Conservation (phyloP, 2,113 vertebrate genomes). For the Rhinopomastus cyanomelas region DNA sequence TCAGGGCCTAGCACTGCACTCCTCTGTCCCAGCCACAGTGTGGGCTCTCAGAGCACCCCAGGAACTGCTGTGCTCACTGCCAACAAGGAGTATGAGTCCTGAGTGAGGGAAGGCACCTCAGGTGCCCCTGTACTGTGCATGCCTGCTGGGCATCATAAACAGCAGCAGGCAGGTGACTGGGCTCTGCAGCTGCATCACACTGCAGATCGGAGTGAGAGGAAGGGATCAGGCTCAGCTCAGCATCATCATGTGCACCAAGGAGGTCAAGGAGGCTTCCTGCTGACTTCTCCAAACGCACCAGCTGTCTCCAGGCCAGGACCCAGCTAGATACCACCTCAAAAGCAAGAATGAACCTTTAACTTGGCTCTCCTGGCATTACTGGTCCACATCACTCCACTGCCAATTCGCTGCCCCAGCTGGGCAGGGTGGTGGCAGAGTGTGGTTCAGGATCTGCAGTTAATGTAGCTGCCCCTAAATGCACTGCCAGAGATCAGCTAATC, state of each 20-base stretch:
- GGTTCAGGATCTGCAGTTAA: neutral
- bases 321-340: neutral
- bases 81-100: neutral
- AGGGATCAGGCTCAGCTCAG: neutral
- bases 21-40: fast-evolving
- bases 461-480: conserved; percentile 56
- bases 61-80: neutral
- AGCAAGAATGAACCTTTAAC: neutral
- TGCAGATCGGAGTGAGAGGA: neutral
- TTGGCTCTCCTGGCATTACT: neutral
- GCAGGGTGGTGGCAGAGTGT: neutral
- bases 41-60: fast-evolving
- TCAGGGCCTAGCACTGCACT: neutral
- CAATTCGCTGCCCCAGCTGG: neutral
- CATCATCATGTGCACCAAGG: neutral
- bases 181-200: neutral
- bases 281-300: neutral
- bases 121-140: fast-evolving
- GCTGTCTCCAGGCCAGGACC: neutral
- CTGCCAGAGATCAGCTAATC: conserved; percentile 70
- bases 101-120: neutral
- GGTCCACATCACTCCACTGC: neutral
- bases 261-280: neutral
- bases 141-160: neutral
- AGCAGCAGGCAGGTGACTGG: neutral